phyloP scores from a whole-genome alignment of 2,888 invertebrate genomes.

The Oligia latruncula region DNA sequence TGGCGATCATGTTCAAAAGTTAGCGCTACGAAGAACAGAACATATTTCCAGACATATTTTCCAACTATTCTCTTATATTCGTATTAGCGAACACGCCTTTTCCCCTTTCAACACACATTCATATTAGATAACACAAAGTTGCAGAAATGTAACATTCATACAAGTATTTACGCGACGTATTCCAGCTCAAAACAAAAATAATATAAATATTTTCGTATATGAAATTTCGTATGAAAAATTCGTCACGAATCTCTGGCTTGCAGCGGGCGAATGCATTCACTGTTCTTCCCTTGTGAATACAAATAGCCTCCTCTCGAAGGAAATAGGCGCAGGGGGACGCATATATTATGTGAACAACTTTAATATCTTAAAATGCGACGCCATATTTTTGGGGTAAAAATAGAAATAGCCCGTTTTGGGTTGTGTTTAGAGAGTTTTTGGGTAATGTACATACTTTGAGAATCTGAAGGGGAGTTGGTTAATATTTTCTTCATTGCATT shows the following conservation, averaged over 20 bases:
- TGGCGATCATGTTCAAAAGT: neutral
- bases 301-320: conserved; percentile 77
- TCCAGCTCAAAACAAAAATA: conserved; percentile 58
- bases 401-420: conserved; percentile 52
- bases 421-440: conserved; percentile 28
- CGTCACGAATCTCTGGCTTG: conserved; percentile 74
- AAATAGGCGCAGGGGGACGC: conserved; percentile 75
- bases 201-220: conserved; percentile 69
- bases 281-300: conserved; percentile 80
- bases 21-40: neutral
- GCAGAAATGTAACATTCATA: conserved; percentile 52
- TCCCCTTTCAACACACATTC: conserved; percentile 36
- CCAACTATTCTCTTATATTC: conserved; percentile 12
- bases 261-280: conserved; percentile 79
- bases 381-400: conserved; percentile 67
- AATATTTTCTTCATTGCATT: conserved; percentile 16
- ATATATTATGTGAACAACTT: conserved; percentile 79
- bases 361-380: conserved; percentile 79
- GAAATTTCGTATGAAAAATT: conserved; percentile 75
- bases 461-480: neutral
- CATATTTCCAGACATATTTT: neutral
- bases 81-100: conserved; percentile 31
- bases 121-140: conserved; percentile 41
- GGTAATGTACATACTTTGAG: conserved; percentile 32
- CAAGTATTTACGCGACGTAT: conserved; percentile 46